These are phyloP conservation scores for Hippotragus niger DNA, from an alignment of 2,113 vertebrate species.

Conservation along the genomic window DNA sequence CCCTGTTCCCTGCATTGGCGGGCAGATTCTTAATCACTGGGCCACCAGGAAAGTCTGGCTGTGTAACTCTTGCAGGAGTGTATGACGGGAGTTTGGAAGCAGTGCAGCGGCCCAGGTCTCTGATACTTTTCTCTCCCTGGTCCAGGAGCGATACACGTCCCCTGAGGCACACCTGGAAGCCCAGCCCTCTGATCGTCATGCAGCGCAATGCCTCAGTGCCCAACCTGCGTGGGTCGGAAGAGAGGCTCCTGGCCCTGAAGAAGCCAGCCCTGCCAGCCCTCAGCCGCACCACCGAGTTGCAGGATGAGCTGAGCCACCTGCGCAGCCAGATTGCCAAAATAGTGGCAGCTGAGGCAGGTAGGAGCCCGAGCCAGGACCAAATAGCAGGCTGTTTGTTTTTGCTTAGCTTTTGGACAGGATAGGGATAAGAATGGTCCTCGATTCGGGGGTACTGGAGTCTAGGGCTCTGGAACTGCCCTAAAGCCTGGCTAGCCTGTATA, in stretches of 20 bases:
- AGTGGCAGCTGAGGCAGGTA: slow-evolving; percentile 90
- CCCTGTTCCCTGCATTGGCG: not conserved
- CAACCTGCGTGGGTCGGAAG: slow-evolving; percentile 94
- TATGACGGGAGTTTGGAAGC: not conserved
- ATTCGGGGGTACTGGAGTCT: not conserved
- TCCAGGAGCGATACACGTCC: slow-evolving; percentile 93
- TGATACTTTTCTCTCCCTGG: slow-evolving; percentile 1
- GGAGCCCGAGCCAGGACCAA: not conserved
- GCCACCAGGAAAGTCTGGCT: not conserved
- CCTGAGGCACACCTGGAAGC: slow-evolving; percentile 96
- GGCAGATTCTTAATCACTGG: not conserved
- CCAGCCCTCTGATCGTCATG: slow-evolving; percentile 94
- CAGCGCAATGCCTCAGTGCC: slow-evolving; percentile 98
- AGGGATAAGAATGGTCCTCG: not conserved
- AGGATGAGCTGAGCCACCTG: slow-evolving; percentile 95
- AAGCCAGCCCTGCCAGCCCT: slow-evolving; percentile 94
- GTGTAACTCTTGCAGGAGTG: not conserved
- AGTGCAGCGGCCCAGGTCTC: not conserved
- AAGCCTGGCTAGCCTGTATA: not conserved
- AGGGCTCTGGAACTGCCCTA: not conserved
- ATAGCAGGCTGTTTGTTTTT: not conserved
- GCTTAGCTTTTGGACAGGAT: not conserved
- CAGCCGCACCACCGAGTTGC: slow-evolving; percentile 93
- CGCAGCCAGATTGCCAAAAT: slow-evolving; percentile 97
- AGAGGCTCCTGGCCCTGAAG: slow-evolving; percentile 92